These are phyloP conservation scores for Pammene aurita DNA, from an alignment of 2,888 invertebrate genomes.

Conservation along the genomic window DNA sequence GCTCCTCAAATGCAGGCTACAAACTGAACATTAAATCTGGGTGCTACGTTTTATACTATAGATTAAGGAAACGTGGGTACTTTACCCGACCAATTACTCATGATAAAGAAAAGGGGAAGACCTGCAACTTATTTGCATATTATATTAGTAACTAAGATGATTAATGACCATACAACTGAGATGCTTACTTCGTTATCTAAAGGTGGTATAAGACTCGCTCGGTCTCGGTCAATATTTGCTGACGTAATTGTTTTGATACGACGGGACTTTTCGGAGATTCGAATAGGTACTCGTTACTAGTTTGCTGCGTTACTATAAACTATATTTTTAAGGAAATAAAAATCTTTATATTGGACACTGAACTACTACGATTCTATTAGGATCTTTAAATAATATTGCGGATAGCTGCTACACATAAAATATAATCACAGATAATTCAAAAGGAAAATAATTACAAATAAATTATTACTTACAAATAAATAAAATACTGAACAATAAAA, in stretches of 20 bases:
- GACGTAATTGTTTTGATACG: slow-evolving; percentile 1
- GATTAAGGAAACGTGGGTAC: slow-evolving; percentile 44
- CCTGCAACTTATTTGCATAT: slow-evolving; percentile 11
- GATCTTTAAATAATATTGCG: no score
- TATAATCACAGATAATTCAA: no score
- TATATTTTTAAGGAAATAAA: no score
- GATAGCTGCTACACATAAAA: no score
- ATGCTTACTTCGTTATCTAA: slow-evolving; percentile 19
- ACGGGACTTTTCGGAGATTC: slow-evolving; percentile 15
- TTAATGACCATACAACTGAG: background rate
- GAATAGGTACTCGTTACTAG: background rate
- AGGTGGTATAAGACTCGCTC: background rate
- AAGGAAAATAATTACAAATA: no score
- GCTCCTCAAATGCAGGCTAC: slow-evolving; percentile 10
- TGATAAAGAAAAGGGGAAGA: slow-evolving; percentile 31
- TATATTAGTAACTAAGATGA: background rate
- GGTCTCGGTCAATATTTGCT: slow-evolving; percentile 9
- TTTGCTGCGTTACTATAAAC: background rate
- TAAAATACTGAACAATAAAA: no score
- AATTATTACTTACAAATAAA: no score
- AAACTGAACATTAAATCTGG: slow-evolving; percentile 7
- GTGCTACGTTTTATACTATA: slow-evolving; percentile 41
- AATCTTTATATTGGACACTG: no score
- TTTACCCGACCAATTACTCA: slow-evolving; percentile 34
- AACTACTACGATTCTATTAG: no score